Base-by-base conservation (phyloP, 2,797 vertebrate species). In the Limosa lapponica region DNA sequence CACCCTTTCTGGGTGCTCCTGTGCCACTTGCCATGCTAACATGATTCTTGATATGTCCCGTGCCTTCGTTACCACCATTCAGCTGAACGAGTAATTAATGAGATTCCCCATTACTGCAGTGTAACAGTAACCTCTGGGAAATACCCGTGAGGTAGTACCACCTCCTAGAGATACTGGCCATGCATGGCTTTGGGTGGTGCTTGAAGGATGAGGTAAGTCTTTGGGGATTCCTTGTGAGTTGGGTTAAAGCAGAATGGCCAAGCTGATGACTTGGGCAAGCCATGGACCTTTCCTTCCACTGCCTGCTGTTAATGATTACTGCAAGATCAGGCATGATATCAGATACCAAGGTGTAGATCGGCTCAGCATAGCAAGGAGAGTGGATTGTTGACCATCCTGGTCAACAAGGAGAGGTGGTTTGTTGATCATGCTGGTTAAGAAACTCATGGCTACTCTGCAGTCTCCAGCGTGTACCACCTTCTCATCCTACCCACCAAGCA, bases 1-100 rank as follows among this genome's bases (percentile, higher is more conserved):
- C 94, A 91, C 94, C 93, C 96, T 94, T 17, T 22, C 46, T 10
- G 77, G 87, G 27, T 86, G 90, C 39, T 81, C 84, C 89, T 94
- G 82, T 59, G 82, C 87, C 84, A 87, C 87, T 79, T 71, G 92
- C 92, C 77, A 80, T 93, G 96, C n/a, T 54, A 90, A 95, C 96
- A 93, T 81, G 94, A 93, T 82, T 96, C 94, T 91, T 84, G 96
- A 69, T 86, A 89, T 90, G 96, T 81, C 89, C 64, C 3, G n/a
- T 24, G 89, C 95, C 93, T 84, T 88, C 62, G 37, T 91, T 91
- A 82, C 2, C 90, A 30, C 71, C 59, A 1, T 73, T 80, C 86
- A 80, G 92, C 78, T 32, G 81, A 22, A 72, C 5, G 16, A 66
- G 93, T 90, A 84, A 93, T 93, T 95, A 96, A 95, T 69, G 86